These are phyloP conservation scores for Zaprionus gabonicus DNA, from an alignment of 1,140 invertebrate species.

Conservation along the genomic window DNA sequence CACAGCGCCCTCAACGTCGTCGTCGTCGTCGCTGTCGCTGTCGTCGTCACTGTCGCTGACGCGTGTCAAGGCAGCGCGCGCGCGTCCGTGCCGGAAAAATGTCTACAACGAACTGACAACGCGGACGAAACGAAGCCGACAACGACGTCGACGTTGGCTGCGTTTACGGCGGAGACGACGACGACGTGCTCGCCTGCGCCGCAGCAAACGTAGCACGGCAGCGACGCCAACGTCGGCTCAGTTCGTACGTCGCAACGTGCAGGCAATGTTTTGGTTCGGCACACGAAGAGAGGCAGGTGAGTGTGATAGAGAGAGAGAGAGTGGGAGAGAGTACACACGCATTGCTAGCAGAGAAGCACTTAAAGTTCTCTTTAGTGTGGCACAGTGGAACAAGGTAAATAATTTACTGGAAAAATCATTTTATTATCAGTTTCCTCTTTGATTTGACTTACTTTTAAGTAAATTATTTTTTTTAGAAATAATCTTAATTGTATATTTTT, in stretches of 20 bases:
- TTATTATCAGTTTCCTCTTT: background rate
- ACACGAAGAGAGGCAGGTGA: constrained; percentile 24
- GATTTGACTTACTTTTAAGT: background rate
- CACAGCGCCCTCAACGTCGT: constrained; percentile 23
- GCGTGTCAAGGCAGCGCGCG: constrained; percentile 29
- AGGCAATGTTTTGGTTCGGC: constrained; percentile 40
- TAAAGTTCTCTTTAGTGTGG: constrained; percentile 18
- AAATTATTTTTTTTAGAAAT: too few species aligned
- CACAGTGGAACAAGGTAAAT: background rate
- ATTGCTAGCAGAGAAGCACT: background rate
- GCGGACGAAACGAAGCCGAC: constrained; percentile 15
- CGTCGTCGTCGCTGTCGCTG: constrained; percentile 10
- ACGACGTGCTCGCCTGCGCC: constrained; percentile 12
- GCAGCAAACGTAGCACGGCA: constrained; percentile 45
- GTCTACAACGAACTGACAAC: constrained; percentile 77
- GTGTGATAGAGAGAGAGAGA: constrained; percentile 1
- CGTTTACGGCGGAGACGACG: constrained; percentile 52
- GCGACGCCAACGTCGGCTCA: constrained; percentile 17
- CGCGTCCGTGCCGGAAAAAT: constrained; percentile 79
- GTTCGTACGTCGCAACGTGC: constrained; percentile 35
- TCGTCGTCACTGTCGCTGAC: constrained; percentile 27
- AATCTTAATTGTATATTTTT: too few species aligned
- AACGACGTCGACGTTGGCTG: constrained; percentile 17
- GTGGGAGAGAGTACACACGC: background rate
- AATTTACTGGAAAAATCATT: background rate